A percentile compares a stretch with the other conserved stretches of the same genome.
phyloP scores from a whole-genome alignment of 2,888 invertebrate species.

The Synergus gifuensis region DNA sequence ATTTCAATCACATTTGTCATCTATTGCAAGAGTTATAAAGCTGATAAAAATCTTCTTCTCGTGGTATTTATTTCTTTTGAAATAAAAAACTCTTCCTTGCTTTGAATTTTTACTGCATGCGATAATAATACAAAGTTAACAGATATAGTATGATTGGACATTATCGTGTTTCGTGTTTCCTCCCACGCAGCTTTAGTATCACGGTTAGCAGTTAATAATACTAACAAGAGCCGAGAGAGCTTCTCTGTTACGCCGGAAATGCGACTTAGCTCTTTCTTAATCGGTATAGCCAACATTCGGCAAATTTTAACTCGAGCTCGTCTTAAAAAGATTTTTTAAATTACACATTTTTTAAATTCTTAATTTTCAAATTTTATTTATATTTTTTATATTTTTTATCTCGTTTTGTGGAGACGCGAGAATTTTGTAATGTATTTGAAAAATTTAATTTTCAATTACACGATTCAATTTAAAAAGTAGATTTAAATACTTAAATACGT shows the following conservation, averaged over 20 bases:
- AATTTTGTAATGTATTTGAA: not conserved
- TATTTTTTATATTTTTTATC: not conserved
- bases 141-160: constrained; percentile 28
- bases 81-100: not conserved
- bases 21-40: too few relatives aligned
- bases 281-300: constrained; percentile 3
- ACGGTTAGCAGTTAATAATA: constrained; percentile 37
- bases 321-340: not conserved
- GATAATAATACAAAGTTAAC: not conserved
- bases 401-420: not conserved
- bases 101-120: not conserved
- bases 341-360: not conserved
- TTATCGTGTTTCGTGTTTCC: constrained; percentile 32
- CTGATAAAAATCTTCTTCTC: too few relatives aligned
- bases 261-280: constrained; percentile 15
- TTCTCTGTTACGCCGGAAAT: constrained; percentile 35
- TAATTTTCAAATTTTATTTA: too few relatives aligned
- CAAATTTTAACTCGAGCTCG: not conserved
- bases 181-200: constrained; percentile 30
- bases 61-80: not conserved
- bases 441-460: not conserved
- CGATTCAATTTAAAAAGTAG: too few relatives aligned
- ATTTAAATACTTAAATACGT: not conserved
- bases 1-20: too few relatives aligned
- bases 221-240: constrained; percentile 12